Base-by-base conservation (phyloP, 1,140 invertebrate species). In the Amyelois transitella region DNA sequence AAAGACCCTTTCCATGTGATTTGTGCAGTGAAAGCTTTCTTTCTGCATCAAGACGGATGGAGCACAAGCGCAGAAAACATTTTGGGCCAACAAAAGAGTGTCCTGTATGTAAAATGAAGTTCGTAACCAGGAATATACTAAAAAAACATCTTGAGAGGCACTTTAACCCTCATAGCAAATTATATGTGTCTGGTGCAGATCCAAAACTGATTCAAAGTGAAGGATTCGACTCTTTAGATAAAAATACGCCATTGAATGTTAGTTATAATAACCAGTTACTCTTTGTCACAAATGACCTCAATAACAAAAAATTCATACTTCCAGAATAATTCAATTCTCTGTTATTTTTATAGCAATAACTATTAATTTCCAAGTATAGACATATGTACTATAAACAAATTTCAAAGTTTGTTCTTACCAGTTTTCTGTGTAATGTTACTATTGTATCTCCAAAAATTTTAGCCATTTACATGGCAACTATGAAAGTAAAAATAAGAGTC, bases 41-140 rank as follows among this genome's bases (percentile, higher is more conserved):
- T 1, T 86, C 82, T 0, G 71, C 82, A 12, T 83, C 82, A 3
- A 65, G 80, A 53, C 69, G 82, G 47, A 75, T 81, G 69, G 77
- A 75, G 52, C 82, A 86, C 51, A 79, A 69, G 21, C 61, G 62
- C 28, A 60, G 77, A 17, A 81, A 77, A 48, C 82, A 86, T 51
- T 73, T 83, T 24, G 77, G 66, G 19, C 78, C 77, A 6, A 70
- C 66, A 3, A 62, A 77, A 55, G 64, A 72, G 19, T 86, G 82
- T 59, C 58, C 51, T 10, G 12, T 79, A n/a, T 86, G 82, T 54
- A 58, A 71, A 45, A 62, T 61, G 7, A 86, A 76, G 43, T 86
- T 83, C 53, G 50, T 71, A 5, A 76, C 68, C 6, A 57, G 51
- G 2, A 47, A 55, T 51, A 55, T 71, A 24, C 51, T 77, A 20